These are phyloP conservation scores for Gadopsis bispinosus DNA, from an alignment of 2,797 vertebrate genomes.

Conservation along the genomic window DNA sequence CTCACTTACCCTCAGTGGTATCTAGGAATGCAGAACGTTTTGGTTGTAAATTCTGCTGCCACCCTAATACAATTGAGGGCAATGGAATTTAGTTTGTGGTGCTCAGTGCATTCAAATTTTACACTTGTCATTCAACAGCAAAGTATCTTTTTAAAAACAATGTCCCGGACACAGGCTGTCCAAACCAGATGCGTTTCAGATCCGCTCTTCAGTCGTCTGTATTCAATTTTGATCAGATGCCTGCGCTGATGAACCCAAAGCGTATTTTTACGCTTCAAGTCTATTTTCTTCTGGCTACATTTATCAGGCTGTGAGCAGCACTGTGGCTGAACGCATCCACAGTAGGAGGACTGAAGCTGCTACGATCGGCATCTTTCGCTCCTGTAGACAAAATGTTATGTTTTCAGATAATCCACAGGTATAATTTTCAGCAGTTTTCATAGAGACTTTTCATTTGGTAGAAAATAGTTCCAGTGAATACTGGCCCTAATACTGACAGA, in stretches of 20 bases:
- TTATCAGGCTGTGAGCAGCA: background rate
- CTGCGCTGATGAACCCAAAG: background rate
- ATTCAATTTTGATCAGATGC: too few relatives aligned
- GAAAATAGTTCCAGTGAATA: conserved; percentile 1
- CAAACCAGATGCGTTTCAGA: conserved; percentile 15
- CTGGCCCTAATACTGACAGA: background rate
- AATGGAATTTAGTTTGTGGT: conserved; percentile 37
- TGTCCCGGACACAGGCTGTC: conserved; percentile 21
- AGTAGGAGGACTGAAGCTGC: background rate
- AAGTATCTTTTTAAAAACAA: conserved; percentile 36
- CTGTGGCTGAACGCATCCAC: background rate
- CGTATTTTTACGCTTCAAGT: conserved; percentile 6
- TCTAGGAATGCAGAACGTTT: conserved; percentile 33
- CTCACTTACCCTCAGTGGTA: conserved; percentile 3
- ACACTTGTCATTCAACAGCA: conserved; percentile 32
- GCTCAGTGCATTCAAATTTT: conserved; percentile 10
- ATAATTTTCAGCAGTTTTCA: conserved; percentile 17
- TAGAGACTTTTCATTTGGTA: conserved; percentile 18
- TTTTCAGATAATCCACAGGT: background rate
- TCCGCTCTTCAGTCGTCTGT: conserved; percentile 8
- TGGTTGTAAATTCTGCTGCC: conserved; percentile 35
- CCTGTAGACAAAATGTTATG: background rate
- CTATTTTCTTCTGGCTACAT: background rate
- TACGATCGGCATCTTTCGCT: background rate
- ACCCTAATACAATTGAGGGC: conserved; percentile 12